phyloP scores from a whole-genome alignment of 2,888 invertebrate genomes.

The Oscheius sp. region DNA sequence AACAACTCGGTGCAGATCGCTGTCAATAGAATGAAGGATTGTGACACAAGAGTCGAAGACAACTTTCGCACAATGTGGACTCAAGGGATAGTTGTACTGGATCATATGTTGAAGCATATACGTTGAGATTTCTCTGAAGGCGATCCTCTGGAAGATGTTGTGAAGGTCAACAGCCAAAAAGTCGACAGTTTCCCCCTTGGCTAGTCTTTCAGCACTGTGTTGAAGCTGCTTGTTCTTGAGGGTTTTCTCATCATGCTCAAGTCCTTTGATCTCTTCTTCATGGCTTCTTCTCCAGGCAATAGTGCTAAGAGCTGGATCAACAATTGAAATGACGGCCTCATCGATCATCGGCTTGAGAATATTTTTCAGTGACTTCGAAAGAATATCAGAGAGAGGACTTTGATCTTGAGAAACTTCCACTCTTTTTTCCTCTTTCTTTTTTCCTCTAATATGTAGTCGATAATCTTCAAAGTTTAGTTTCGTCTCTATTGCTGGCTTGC shows the following conservation, averaged over 20 bases:
- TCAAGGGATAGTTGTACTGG: conserved; percentile 25
- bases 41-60: not conserved
- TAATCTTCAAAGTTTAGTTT: not conserved
- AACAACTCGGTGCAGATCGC: not conserved
- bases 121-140: not conserved
- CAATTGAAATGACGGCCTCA: not conserved
- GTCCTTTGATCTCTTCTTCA: not conserved
- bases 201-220: conserved; percentile 12
- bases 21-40: not conserved
- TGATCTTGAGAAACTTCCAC: too few species aligned
- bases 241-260: not conserved
- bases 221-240: not conserved
- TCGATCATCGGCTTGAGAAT: conserved; percentile 4
- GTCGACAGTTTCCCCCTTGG: not conserved
- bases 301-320: not conserved
- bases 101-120: conserved; percentile 10
- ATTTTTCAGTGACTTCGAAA: conserved; percentile 2
- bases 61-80: conserved; percentile 10
- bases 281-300: conserved; percentile 1
- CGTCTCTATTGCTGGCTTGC: not conserved
- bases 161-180: conserved; percentile 13
- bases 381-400: conserved; percentile 3
- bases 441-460: too few species aligned
- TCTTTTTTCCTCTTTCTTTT: too few species aligned
- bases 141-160: conserved; percentile 13